Percentiles rank a stretch among this genome's conserved stretches.
These are phyloP conservation scores for Ophonus ardosiacus DNA, from an alignment of 2,888 invertebrate genomes.

Conservation along the genomic window DNA sequence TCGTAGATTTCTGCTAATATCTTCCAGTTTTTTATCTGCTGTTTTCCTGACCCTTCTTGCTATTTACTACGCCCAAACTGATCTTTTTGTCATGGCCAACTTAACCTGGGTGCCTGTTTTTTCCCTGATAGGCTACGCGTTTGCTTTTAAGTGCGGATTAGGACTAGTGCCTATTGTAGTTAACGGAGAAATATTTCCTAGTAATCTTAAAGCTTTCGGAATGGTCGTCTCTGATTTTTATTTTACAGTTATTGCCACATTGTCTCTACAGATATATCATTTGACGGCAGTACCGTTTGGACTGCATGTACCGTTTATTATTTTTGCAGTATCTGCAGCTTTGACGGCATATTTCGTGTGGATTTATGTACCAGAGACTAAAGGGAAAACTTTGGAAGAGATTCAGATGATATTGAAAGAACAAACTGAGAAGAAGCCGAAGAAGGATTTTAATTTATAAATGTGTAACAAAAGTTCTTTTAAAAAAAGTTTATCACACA, in stretches of 20 bases:
- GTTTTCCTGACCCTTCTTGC: conserved; percentile 71
- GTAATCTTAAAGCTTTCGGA: conserved; percentile 73
- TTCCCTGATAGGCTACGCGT: conserved; percentile 46
- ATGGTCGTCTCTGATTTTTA: conserved; percentile 73
- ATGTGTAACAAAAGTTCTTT: not conserved
- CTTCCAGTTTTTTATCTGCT: conserved; percentile 71
- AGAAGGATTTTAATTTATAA: not conserved
- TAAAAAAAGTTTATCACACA: no score
- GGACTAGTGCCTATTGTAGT: conserved; percentile 74
- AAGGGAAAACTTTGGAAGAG: conserved; percentile 52
- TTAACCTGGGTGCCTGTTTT: conserved; percentile 49
- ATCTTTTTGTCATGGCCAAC: conserved; percentile 71
- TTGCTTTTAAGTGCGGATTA: conserved; percentile 72
- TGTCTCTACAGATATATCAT: conserved; percentile 71
- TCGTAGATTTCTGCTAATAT: conserved; percentile 71
- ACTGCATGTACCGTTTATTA: conserved; percentile 72
- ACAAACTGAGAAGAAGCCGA: not conserved
- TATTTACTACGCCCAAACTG: conserved; percentile 69
- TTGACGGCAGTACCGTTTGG: conserved; percentile 69
- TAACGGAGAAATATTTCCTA: conserved; percentile 74
- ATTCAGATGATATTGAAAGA: conserved; percentile 53
- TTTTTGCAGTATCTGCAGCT: conserved; percentile 71
- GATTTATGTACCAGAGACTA: conserved; percentile 54
- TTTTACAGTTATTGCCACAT: conserved; percentile 71
- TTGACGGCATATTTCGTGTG: conserved; percentile 70